phyloP scores from a whole-genome alignment of 35 echinoderm and acorn worm genomes.

The Diadema setosum region DNA sequence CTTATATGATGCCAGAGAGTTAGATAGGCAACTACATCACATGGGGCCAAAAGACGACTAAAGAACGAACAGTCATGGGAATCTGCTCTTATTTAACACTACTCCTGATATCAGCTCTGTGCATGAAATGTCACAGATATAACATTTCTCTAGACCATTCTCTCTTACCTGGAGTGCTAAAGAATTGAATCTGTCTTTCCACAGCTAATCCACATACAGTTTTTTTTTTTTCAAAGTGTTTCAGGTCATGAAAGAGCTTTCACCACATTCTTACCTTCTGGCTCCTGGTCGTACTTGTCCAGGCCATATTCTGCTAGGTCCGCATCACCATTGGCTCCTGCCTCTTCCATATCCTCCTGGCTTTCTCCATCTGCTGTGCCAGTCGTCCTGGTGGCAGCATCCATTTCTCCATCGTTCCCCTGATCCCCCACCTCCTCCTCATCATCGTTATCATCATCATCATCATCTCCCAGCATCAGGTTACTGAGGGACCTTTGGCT shows the following conservation, averaged over 20 bases:
- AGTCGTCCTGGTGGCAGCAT: neutral
- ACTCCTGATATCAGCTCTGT: neutral
- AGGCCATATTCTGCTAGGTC: constrained; percentile 38
- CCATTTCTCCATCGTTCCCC: no score
- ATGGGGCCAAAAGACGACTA: no score
- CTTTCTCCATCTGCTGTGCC: neutral
- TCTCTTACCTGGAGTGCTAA: no score
- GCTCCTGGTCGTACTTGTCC: constrained; percentile 57
- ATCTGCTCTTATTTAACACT: neutral
- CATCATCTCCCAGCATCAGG: constrained; percentile 37
- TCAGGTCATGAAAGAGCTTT: neutral
- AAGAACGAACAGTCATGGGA: no score
- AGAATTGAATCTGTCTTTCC: no score
- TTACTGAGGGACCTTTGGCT: constrained; percentile 20
- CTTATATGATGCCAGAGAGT: no score
- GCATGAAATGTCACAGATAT: neutral
- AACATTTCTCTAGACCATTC: neutral
- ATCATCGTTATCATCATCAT: constrained; percentile 16
- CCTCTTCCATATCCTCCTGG: neutral
- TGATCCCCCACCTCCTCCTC: neutral
- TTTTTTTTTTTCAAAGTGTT: neutral
- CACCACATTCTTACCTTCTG: neutral
- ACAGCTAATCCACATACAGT: neutral
- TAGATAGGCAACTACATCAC: no score
- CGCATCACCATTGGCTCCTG: neutral